Conservation (phyloP, 2,888 invertebrate species). For the Odiellus spinosus region DNA sequence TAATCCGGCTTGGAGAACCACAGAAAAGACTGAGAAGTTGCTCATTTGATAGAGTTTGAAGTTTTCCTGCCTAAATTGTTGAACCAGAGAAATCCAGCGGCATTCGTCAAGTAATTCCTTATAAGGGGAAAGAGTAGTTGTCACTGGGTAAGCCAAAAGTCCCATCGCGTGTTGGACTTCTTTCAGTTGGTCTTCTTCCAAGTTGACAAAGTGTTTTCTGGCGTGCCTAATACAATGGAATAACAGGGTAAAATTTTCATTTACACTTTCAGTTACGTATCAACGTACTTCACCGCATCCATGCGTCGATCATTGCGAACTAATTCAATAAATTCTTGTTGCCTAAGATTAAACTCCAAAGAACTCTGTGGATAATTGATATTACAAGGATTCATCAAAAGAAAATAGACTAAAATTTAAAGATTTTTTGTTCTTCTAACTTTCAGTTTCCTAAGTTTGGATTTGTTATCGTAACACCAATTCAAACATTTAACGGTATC, state of each 20-base stretch:
- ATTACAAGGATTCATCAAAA: conserved; percentile 4
- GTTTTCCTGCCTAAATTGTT: conserved; percentile 85
- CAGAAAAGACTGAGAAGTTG: conserved; percentile 75
- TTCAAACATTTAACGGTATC: conserved; percentile 76
- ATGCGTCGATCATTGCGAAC: conserved; percentile 68
- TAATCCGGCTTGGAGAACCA: conserved; percentile 78
- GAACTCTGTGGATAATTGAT: conserved; percentile 42
- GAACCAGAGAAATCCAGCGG: conserved; percentile 69
- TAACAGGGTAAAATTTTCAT: neutral
- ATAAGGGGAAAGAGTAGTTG: conserved; percentile 42
- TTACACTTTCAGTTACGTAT: neutral
- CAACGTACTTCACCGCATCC: conserved; percentile 59
- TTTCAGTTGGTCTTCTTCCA: conserved; percentile 67
- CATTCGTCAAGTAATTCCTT: conserved; percentile 40
- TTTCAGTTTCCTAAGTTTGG: conserved; percentile 79
- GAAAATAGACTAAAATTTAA: conserved; percentile 8
- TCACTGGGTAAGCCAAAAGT: conserved; percentile 75
- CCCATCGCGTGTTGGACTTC: conserved; percentile 92
- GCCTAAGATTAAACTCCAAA: conserved; percentile 83
- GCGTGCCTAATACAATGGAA: conserved; percentile 52
- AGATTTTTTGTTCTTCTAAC: conserved; percentile 18
- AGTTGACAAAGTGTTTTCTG: conserved; percentile 71
- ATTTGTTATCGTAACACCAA: conserved; percentile 95
- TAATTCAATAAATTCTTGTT: conserved; percentile 88
- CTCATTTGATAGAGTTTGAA: conserved; percentile 85